A percentile compares a stretch with the other conserved stretches of the same genome.
phyloP scores from a whole-genome alignment of 2,888 invertebrate species.

The Ophion ventricosus region DNA sequence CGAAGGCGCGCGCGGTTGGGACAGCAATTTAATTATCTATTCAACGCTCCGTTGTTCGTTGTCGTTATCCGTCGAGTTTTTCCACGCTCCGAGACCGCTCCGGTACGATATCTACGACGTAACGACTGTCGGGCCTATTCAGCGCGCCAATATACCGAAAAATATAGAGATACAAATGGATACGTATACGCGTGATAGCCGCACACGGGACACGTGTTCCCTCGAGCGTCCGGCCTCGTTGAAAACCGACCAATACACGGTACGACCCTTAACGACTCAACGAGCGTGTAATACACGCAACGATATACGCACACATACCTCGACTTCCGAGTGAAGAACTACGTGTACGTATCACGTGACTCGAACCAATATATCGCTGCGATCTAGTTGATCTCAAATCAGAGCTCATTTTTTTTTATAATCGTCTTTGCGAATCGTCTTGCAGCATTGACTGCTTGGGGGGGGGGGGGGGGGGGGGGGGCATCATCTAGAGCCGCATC shows the following conservation, averaged over 20 bases:
- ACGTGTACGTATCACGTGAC: not conserved
- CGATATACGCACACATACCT: conserved; percentile 15
- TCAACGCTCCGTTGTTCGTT: conserved; percentile 63
- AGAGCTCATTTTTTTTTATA: not conserved
- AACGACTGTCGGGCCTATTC: not conserved
- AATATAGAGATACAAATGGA: conserved; percentile 7
- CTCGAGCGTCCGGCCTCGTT: conserved; percentile 64
- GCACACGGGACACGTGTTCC: conserved; percentile 57
- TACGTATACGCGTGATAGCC: conserved; percentile 32
- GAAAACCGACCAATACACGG: conserved; percentile 41
- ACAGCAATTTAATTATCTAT: conserved; percentile 74
- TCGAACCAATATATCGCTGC: not conserved
- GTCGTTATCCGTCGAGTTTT: conserved; percentile 49
- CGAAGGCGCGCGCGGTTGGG: conserved; percentile 73
- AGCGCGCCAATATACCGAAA: not conserved
- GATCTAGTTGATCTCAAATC: not conserved
- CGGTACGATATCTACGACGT: conserved; percentile 12
- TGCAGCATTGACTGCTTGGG: not conserved
- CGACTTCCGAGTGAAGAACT: not conserved
- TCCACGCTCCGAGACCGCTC: conserved; percentile 14
- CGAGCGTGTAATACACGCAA: conserved; percentile 55
- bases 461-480: too few species aligned
- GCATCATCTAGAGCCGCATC: too few species aligned
- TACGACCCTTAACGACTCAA: conserved; percentile 50
- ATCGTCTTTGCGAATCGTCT: not conserved